Base-by-base conservation (phyloP, 2,888 invertebrate genomes). In the Aethes cnicana region DNA sequence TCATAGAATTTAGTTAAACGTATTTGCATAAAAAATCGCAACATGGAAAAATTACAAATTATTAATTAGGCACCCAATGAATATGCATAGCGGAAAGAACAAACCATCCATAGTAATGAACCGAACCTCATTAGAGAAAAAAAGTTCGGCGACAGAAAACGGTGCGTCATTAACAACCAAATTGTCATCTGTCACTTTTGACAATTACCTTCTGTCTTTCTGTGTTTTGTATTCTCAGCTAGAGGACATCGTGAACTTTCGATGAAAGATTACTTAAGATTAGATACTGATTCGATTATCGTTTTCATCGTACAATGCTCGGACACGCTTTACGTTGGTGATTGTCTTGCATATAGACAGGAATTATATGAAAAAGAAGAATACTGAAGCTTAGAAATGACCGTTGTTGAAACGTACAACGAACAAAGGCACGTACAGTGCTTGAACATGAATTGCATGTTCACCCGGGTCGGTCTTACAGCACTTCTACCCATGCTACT, bases 401-500 rank as follows among this genome's bases (percentile, higher is more conserved):
- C 72, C 8, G 46, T 77, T 4, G 57, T 74, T 1, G 78, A 83
- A 35, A 69, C 75, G n/a, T 61, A 70, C 0, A 72, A 74, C 53
- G 76, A 77, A 41, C n/a, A n/a, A 62, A 74, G 18, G 61, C 69
- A 1, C 77, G 77, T 55, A 63, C 70, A 76, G 12, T 84, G 84
- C 56, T 60, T 61, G 0, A 66, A 71, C 7, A 57, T 84, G 0
- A 63, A 74, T 3, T 73, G 61, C 41, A 73, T 73, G 0, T 81
- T 81, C 43, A 46, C 74, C 4, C 41, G 78, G 47, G 70, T 82
- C 4, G 77, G 73, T 0, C 25, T 72, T n/a, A 77, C 85, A n/a
- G 76, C 83, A 6, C 70, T 83, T 0, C 47, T 80, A 0, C 84
- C 84, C 0, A 81, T 84, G 65, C 26, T 82, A 0, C 35, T 75